phyloP scores from a whole-genome alignment of 2,888 invertebrate species.

The Brenthis daphne region DNA sequence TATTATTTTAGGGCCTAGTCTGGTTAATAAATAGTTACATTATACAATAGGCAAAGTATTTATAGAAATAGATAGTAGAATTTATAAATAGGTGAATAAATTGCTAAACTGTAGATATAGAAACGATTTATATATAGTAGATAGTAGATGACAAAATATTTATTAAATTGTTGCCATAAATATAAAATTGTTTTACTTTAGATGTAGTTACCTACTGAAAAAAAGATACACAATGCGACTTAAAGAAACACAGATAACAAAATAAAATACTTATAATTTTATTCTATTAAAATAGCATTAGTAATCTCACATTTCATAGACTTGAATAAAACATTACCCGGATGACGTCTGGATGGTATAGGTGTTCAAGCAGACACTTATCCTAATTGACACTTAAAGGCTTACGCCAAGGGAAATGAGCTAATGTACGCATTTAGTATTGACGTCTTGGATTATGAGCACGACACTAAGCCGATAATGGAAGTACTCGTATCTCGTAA shows the following conservation, averaged over 20 bases:
- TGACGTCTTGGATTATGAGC: constrained; percentile 48
- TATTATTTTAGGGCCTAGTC: constrained; percentile 17
- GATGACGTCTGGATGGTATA: constrained; percentile 30
- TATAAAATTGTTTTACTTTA: constrained; percentile 43
- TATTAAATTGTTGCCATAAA: constrained; percentile 52
- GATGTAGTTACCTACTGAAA: neutral
- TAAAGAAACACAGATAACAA: neutral
- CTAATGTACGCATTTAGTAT: constrained; percentile 60
- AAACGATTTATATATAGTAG: constrained; percentile 31
- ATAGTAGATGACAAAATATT: constrained; percentile 33
- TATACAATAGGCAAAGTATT: constrained; percentile 16
- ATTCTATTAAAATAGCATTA: neutral
- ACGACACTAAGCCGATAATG: constrained; percentile 39
- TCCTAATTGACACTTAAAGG: constrained; percentile 58
- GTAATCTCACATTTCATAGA: neutral
- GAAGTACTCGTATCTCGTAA: constrained; percentile 32
- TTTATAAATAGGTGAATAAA: constrained; percentile 28
- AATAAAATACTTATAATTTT: neutral
- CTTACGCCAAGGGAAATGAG: constrained; percentile 59
- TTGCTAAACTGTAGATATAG: constrained; percentile 29
- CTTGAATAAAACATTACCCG: constrained; percentile 32
- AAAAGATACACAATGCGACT: neutral
- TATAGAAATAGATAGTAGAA: constrained; percentile 21
- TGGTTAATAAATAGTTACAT: constrained; percentile 13
- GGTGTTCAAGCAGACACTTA: constrained; percentile 44